Conservation (phyloP, 2,113 vertebrate species). For the Alethe diademata region DNA sequence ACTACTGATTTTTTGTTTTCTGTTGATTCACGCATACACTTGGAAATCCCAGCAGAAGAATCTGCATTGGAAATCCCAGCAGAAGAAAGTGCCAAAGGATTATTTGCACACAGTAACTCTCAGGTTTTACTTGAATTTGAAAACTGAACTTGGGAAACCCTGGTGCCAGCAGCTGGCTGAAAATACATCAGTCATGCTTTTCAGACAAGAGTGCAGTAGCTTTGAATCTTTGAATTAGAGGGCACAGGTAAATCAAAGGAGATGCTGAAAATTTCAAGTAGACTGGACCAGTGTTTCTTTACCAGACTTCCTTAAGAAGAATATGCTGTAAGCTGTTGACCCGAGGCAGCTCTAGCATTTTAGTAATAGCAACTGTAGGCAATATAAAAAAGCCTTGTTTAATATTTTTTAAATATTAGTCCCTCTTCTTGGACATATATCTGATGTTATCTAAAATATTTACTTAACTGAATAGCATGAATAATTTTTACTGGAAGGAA, state of each 20-base stretch:
- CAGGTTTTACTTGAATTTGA: neutral
- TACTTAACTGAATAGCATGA: neutral
- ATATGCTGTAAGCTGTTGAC: neutral
- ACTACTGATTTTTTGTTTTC: neutral
- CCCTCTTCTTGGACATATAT: neutral
- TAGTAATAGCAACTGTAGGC: neutral
- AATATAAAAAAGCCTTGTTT: neutral
- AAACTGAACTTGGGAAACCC: neutral
- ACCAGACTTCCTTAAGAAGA: neutral
- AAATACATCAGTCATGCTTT: neutral
- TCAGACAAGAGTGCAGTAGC: neutral
- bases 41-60: neutral
- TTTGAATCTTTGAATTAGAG: neutral
- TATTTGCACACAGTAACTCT: neutral
- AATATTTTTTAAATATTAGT: neutral
- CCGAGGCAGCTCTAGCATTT: neutral
- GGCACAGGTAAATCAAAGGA: neutral
- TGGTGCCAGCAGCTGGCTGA: neutral
- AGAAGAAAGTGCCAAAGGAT: neutral
- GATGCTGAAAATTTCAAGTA: neutral
- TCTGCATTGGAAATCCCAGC: neutral
- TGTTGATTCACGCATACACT: rapidly evolving
- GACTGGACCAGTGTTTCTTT: neutral
- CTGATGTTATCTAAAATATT: neutral
- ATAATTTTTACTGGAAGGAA: neutral